Evolutionary conservation across 2,113 vertebrate genomes (phyloP), one percentile per base, ranked within the genome.

Genomic region (Lates calcarifer): DNA sequence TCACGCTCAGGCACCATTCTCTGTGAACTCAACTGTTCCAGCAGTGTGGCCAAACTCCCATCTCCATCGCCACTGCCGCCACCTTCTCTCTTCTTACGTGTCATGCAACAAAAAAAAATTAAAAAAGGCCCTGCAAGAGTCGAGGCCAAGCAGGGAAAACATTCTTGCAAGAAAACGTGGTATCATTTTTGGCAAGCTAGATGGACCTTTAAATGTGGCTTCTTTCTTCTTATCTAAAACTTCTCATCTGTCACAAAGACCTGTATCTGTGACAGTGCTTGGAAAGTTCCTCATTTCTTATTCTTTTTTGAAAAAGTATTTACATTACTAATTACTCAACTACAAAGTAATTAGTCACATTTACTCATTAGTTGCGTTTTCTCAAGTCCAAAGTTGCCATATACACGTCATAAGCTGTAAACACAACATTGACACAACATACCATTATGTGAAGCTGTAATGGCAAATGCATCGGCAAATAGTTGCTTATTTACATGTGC

Each of bases 11-110:
- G 82, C 87, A 79, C 47, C 5, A 37, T 8, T 81, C 70, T 64
- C 71, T 58, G 83, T 93, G 91, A 92, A 88, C 90, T 94, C 93
- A 94, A 87, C 87, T 90, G 82, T 93, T 94, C 95, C 94, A 90
- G 71, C 45, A 55, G 39, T n/a, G 81, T 43, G 58, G 91, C 92
- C 92, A 93, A 90, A 79, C 89, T 91, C 80, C 62, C 85, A 87
- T 90, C 88, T 88, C 83, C 81, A 81, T 81, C 78, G 70, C 58
- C 65, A 22, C 71, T 61, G 84, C 88, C 81, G 85, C 81, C 89
- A 82, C 86, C 84, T 71, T 84, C 82, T 72, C 70, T 75, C 80
- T 63, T 79, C 71, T 74, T 69, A 57, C 43, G 35, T 66, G 35
- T 73, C 86, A 55, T 58, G 53, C 18, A 24, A 5, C 62, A 28